Evolutionary conservation across 2,113 vertebrate genomes (phyloP).

Genomic region (Rhinolophus sinicus): DNA sequence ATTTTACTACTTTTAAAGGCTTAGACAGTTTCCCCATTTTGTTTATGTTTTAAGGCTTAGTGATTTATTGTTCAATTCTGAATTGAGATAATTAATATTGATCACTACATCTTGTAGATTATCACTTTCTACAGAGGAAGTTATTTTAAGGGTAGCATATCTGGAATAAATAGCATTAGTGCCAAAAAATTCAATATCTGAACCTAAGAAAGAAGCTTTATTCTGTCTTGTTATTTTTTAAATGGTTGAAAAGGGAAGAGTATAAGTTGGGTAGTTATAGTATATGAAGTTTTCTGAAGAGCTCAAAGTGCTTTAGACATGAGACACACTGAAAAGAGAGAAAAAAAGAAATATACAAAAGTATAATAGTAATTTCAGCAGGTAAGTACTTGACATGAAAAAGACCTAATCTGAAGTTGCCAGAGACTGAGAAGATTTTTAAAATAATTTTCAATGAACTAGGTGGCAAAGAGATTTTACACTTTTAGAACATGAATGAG

Average conservation of each 20-base stretch:
- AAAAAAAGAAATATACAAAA: background rate
- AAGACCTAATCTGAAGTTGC: slow-evolving; percentile 3
- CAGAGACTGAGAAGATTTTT: background rate
- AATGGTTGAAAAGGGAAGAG: slow-evolving; percentile 11
- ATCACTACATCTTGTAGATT: slow-evolving; percentile 71
- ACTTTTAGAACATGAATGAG: background rate
- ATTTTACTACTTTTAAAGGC: slow-evolving; percentile 17
- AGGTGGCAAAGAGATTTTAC: background rate
- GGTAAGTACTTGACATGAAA: slow-evolving; percentile 19
- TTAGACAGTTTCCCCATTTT: background rate
- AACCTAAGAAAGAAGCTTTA: slow-evolving; percentile 54
- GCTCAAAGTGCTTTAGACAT: background rate
- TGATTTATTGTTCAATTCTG: slow-evolving; percentile 73
- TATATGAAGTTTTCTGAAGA: slow-evolving; percentile 46
- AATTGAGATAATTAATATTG: slow-evolving; percentile 78
- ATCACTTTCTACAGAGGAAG: slow-evolving; percentile 66
- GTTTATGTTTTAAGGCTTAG: slow-evolving; percentile 57
- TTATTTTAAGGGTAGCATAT: slow-evolving; percentile 57
- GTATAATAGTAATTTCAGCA: background rate
- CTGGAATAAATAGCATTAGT: slow-evolving; percentile 50
- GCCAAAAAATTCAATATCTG: slow-evolving; percentile 63
- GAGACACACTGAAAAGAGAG: background rate
- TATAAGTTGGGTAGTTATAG: background rate
- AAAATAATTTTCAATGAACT: slow-evolving; percentile 48
- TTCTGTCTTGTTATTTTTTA: slow-evolving; percentile 30